Evolutionary conservation across 2,113 vertebrate species (phyloP).

Genomic region (Xenus cinereus): DNA sequence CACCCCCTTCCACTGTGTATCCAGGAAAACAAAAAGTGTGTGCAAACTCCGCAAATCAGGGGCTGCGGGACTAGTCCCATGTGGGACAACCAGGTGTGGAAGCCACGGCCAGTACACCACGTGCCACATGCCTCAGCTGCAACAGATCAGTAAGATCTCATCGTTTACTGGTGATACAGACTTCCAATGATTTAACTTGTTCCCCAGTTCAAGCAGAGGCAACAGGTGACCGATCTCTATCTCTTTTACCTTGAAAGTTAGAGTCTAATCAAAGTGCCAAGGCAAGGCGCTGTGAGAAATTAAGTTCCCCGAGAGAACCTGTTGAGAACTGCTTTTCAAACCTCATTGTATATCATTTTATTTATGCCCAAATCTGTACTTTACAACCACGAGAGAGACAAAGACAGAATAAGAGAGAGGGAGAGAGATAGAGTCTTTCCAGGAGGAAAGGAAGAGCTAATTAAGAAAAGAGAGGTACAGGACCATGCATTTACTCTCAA

Average conservation of each 20-base stretch:
- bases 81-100: neutral
- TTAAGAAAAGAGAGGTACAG: constrained; percentile 76
- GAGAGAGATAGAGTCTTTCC: constrained; percentile 65
- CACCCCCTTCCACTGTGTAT: neutral
- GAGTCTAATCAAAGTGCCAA: constrained; percentile 17
- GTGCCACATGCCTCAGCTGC: neutral
- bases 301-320: constrained; percentile 22
- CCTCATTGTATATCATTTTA: neutral
- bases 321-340: constrained; percentile 69
- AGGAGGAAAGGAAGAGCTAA: constrained; percentile 71
- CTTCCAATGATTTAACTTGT: neutral
- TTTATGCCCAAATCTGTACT: constrained; percentile 71
- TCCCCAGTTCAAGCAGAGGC: constrained; percentile 9
- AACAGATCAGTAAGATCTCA: neutral
- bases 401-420: constrained; percentile 48
- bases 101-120: neutral
- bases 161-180: neutral
- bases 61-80: neutral
- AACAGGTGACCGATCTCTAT: neutral
- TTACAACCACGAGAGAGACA: constrained; percentile 71
- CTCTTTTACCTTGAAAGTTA: neutral
- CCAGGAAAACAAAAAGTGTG: constrained; percentile 37
- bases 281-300: constrained; percentile 14
- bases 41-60: constrained; percentile 55
- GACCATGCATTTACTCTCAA: constrained; percentile 84